Evolutionary conservation across 2,113 vertebrate species (phyloP).

Genomic region (Cygnus atratus): DNA sequence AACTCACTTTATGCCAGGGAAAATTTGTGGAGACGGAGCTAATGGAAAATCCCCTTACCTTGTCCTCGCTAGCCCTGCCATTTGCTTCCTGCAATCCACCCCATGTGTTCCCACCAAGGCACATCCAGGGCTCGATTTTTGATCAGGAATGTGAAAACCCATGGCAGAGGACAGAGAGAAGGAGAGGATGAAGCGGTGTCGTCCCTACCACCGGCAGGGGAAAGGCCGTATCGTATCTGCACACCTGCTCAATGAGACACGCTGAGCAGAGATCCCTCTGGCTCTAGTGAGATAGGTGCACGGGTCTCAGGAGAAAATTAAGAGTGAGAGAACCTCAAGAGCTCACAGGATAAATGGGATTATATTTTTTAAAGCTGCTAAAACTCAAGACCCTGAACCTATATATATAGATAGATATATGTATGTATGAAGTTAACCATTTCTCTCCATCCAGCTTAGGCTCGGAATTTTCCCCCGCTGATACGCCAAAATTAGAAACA

Average conservation of each 20-base stretch:
- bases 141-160: neutral
- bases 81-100: neutral
- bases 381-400: neutral
- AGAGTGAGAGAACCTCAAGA: neutral
- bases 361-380: neutral
- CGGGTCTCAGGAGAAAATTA: neutral
- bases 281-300: accelerated
- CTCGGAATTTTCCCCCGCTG: conserved; percentile 16
- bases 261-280: neutral
- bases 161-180: neutral
- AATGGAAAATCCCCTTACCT: neutral
- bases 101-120: neutral
- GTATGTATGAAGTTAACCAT: neutral
- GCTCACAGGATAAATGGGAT: neutral
- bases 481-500: conserved; percentile 36
- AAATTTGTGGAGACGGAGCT: conserved; percentile 1
- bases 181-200: neutral
- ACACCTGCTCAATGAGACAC: neutral
- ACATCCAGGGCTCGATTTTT: neutral
- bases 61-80: neutral
- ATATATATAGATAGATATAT: neutral
- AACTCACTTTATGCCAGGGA: neutral
- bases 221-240: accelerated
- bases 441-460: neutral
- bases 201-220: accelerated